Conservation (phyloP, 2,888 invertebrate species). For the Chrysotoxum bicinctum region DNA sequence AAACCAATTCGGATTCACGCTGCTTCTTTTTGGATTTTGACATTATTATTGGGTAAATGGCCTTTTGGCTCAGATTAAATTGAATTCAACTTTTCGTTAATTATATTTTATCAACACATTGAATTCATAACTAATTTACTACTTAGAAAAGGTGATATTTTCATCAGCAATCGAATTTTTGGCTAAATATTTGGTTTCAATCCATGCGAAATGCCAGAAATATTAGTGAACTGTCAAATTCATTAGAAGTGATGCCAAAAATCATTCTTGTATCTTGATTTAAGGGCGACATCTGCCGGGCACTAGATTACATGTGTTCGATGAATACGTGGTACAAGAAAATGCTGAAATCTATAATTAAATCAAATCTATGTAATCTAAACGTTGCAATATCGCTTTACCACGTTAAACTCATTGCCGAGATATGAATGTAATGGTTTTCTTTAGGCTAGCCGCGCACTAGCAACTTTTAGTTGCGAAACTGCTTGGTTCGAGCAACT, state of each 20-base stretch:
- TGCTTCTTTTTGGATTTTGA: slow-evolving; percentile 58
- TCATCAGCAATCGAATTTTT: slow-evolving; percentile 38
- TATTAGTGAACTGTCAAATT: slow-evolving; percentile 19
- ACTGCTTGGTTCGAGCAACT: too few species aligned
- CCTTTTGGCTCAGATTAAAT: background rate
- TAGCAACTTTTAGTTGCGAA: too few species aligned
- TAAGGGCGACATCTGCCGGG: slow-evolving; percentile 6
- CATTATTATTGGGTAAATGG: slow-evolving; percentile 12
- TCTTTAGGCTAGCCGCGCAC: too few species aligned
- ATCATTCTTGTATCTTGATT: background rate
- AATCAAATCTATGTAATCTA: too few species aligned
- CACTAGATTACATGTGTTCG: background rate
- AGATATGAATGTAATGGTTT: too few species aligned
- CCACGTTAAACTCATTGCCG: too few species aligned
- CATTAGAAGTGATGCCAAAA: slow-evolving; percentile 11
- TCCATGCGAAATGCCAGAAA: slow-evolving; percentile 8
- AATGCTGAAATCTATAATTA: too few species aligned
- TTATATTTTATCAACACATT: background rate
- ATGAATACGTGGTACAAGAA: too few species aligned
- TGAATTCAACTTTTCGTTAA: background rate
- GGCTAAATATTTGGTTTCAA: slow-evolving; percentile 32
- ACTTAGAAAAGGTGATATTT: slow-evolving; percentile 19
- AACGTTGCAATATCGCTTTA: too few species aligned
- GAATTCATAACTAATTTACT: slow-evolving; percentile 11
- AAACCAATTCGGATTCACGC: slow-evolving; percentile 33